Base-by-base conservation (phyloP, 2,113 vertebrate genomes). In the Anoplopoma fimbria region DNA sequence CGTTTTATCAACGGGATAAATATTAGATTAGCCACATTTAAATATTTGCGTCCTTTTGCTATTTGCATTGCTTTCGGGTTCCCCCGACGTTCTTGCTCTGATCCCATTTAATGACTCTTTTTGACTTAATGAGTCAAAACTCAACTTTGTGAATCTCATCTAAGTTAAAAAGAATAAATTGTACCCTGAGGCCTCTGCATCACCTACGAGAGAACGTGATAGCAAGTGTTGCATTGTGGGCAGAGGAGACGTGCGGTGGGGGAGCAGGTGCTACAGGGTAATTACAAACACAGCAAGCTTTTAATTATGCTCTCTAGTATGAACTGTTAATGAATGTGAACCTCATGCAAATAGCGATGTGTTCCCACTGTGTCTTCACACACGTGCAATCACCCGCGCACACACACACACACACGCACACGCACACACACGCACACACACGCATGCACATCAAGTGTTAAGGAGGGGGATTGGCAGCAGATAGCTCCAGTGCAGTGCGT, bases 231-330 rank as follows among this genome's bases (percentile, higher is more conserved):
- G 68, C 69, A 83, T 51, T 67, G 84, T 82, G 87, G 85, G 87
- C 78, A 85, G 75, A 79, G 67, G 76, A 81, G 80, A 57, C 76
- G 27, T 67, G 82, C 75, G 68, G 75, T 62, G 63, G 84, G 78
- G 85, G 79, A 88, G 85, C 93, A 93, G 93, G 92, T 94, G 91
- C 88, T 86, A 86, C 85, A 68, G 88, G 84, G 86, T 92, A 93
- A 94, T 93, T 93, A 93, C 87, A 85, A 94, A 92, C 91, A 92
- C 93, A 92, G 93, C 91, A 85, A 89, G 93, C 93, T 92, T 93
- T 94, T 94, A 94, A 94, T 94, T 94, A 92, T 84, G 77, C 81
- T 84, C 90, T 83, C 91, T 90, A 75, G 83, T 88, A 91, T 90
- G 84, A 92, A 92, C 91, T 90, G 87, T 93, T 93, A 91, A 94